These are phyloP conservation scores for Acomys russatus DNA, from an alignment of 2,797 vertebrate genomes.

Conservation along the genomic window DNA sequence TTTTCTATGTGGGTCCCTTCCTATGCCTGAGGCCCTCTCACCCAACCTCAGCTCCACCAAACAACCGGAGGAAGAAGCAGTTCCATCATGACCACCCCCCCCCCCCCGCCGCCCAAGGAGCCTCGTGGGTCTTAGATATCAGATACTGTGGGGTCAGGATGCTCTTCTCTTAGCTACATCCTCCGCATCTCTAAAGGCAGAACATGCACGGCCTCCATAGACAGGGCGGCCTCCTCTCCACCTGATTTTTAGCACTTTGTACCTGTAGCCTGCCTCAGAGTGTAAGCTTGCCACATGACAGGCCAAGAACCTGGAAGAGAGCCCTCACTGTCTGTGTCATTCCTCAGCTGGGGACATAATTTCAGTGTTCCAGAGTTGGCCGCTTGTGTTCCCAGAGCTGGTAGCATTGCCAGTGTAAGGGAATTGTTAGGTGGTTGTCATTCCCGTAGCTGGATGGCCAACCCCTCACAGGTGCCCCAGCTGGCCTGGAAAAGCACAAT, in stretches of 20 bases:
- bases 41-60: background rate
- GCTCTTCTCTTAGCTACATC: background rate
- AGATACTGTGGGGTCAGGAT: background rate
- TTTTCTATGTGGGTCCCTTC: background rate
- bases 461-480: background rate
- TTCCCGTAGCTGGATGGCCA: background rate
- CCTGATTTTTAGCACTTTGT: constrained; percentile 74
- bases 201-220: constrained; percentile 29
- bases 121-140: background rate
- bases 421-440: background rate
- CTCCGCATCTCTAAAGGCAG: constrained; percentile 48
- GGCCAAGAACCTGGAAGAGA: background rate
- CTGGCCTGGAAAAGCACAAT: background rate
- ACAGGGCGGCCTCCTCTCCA: constrained; percentile 34
- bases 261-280: constrained; percentile 76
- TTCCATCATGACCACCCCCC: background rate
- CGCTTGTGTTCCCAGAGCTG: background rate
- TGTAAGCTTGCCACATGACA: constrained; percentile 60
- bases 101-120: background rate
- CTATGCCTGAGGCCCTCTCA: background rate
- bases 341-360: background rate
- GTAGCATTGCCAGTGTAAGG: no score
- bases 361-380: background rate
- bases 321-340: background rate
- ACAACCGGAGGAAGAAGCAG: background rate